A percentile compares a stretch with the other conserved stretches of the same genome.
Conservation (phyloP, 1,140 invertebrate species). For the Coboldia fuscipes region DNA sequence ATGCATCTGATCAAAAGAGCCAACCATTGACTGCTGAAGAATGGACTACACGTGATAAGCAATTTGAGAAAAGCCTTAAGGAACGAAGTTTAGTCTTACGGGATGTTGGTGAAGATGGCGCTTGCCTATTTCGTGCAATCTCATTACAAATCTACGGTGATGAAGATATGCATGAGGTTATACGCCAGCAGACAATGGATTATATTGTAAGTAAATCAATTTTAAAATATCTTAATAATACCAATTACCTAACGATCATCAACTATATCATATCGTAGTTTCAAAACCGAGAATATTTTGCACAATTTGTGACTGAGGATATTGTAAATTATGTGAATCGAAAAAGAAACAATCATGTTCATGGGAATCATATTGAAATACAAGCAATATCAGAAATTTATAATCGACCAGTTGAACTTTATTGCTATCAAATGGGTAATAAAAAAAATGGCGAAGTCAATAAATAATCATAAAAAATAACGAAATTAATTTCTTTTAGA, state of each 20-base stretch:
- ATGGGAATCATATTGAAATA: slow-evolving; percentile 88
- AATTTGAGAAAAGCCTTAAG: slow-evolving; percentile 53
- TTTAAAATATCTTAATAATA: not conserved
- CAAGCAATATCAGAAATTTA: slow-evolving; percentile 88
- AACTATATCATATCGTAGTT: slow-evolving; percentile 7
- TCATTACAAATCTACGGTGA: slow-evolving; percentile 87
- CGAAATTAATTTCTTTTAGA: slow-evolving; percentile 28
- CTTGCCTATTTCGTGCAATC: slow-evolving; percentile 77
- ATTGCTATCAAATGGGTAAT: slow-evolving; percentile 65
- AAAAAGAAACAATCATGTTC: slow-evolving; percentile 55
- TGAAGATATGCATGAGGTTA: slow-evolving; percentile 74
- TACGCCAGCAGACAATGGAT: slow-evolving; percentile 78
- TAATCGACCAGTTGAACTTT: slow-evolving; percentile 81
- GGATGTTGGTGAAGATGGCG: slow-evolving; percentile 80
- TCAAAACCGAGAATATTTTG: slow-evolving; percentile 76
- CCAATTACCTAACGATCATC: too few species aligned
- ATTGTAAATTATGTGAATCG: slow-evolving; percentile 69
- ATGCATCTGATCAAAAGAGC: slow-evolving; percentile 31
- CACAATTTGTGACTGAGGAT: slow-evolving; percentile 86
- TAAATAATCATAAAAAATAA: not conserved
- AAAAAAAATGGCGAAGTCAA: slow-evolving; percentile 1
- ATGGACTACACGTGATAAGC: slow-evolving; percentile 36
- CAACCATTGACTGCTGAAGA: slow-evolving; percentile 30
- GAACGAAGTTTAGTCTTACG: slow-evolving; percentile 60
- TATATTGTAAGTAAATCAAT: slow-evolving; percentile 51